Evolutionary conservation across 1,140 invertebrate genomes (phyloP).

Genomic region (Cherax destructor): DNA sequence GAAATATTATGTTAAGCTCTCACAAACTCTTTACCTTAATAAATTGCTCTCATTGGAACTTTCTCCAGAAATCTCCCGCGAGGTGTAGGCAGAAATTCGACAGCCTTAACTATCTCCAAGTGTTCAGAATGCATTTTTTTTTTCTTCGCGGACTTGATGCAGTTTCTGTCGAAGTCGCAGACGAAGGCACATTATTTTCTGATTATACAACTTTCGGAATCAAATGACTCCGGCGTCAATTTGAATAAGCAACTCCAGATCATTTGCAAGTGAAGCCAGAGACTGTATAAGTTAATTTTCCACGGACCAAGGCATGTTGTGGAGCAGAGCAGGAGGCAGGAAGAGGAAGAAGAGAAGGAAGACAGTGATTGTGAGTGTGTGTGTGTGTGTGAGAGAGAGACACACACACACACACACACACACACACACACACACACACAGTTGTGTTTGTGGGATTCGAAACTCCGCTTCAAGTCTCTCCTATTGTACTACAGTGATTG

Average conservation of each 20-base stretch:
- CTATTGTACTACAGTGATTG: too few species aligned
- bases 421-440: too few species aligned
- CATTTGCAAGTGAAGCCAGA: constrained; percentile 15
- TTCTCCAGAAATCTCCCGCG: too few species aligned
- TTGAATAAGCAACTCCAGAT: constrained; percentile 13
- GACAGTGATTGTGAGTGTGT: background rate
- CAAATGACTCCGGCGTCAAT: constrained; percentile 3
- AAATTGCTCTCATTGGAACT: too few species aligned
- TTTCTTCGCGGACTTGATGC: background rate
- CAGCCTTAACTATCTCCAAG: background rate
- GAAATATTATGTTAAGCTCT: too few species aligned
- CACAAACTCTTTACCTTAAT: too few species aligned
- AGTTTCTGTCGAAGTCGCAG: constrained; percentile 8
- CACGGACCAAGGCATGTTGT: background rate
- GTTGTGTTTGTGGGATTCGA: too few species aligned
- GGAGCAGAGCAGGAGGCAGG: background rate
- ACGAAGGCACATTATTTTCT: constrained; percentile 13
- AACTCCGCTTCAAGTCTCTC: too few species aligned
- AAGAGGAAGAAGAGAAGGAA: background rate
- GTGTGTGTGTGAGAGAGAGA: constrained; percentile 24
- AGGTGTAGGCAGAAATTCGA: background rate
- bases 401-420: too few species aligned
- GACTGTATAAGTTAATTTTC: constrained; percentile 10
- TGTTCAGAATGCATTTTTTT: background rate
- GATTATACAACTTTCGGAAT: constrained; percentile 19